These are phyloP conservation scores for Molanna angustata DNA, from an alignment of 2,888 invertebrate genomes.

Conservation along the genomic window DNA sequence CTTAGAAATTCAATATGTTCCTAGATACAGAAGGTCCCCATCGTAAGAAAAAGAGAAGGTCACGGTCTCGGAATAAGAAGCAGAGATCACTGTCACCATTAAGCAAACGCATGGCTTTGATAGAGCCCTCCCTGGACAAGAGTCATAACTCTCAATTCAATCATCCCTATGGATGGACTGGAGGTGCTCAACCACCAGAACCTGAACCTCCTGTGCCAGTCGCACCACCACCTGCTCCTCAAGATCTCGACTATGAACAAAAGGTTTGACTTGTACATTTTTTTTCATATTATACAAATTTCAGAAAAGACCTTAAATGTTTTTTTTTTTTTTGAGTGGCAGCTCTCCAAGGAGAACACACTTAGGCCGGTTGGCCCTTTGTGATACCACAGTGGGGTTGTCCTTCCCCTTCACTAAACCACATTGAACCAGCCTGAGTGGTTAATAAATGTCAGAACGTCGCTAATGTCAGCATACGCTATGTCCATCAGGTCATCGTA, in stretches of 20 bases:
- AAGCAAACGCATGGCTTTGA: constrained; percentile 78
- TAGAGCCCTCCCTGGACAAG: constrained; percentile 54
- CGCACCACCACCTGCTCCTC: constrained; percentile 39
- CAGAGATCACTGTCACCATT: constrained; percentile 76
- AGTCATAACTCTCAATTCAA: constrained; percentile 66
- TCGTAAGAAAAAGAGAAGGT: constrained; percentile 59
- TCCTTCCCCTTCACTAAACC: too few species aligned
- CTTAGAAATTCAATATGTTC: background rate
- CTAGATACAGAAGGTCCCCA: constrained; percentile 53
- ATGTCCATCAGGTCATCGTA: too few species aligned
- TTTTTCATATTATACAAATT: too few species aligned
- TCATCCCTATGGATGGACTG: constrained; percentile 58
- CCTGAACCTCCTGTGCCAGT: constrained; percentile 42
- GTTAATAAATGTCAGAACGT: too few species aligned
- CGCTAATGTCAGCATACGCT: too few species aligned
- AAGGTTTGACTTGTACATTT: constrained; percentile 45
- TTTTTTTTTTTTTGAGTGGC: too few species aligned
- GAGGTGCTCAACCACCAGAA: constrained; percentile 44
- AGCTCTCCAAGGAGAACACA: too few species aligned
- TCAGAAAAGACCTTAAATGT: too few species aligned
- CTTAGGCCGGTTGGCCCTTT: too few species aligned
- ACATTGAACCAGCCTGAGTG: too few species aligned
- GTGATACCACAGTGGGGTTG: too few species aligned
- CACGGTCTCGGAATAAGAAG: constrained; percentile 57
- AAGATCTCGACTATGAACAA: constrained; percentile 62